Base-by-base conservation (phyloP, 2,797 vertebrate species). In the Enoplosus armatus region DNA sequence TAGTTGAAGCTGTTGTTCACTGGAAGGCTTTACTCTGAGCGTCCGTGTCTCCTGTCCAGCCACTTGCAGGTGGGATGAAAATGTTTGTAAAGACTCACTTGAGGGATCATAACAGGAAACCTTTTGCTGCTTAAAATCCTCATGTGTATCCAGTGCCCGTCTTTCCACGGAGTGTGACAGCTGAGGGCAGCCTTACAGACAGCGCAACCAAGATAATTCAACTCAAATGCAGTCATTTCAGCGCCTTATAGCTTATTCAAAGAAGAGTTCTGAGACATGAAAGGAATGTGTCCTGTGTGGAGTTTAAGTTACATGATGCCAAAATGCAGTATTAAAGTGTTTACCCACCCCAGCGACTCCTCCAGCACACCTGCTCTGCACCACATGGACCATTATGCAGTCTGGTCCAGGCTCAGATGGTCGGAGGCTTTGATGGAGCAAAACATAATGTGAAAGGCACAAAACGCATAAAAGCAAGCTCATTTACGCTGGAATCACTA, bases 281-380 rank as follows among this genome's bases (percentile, higher is more conserved):
- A 82, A 88, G 88, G 92, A 92, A 91, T 91, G 92, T 92, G 90
- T 86, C 39, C n/a, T n/a, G 63, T 50, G 61, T 39, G 73, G 70
- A 80, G 70, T 84, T 89, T 56, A 80, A 86, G 80, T 85, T 85
- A 86, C 59, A 85, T 45, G 39, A 92, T 91, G 93, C 92, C 92
- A 93, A 95, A 93, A 93, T 91, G 89, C 90, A 92, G 91, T 93
- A 91, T 93, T 88, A 76, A 93, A 91, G 88, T 83, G 90, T 90
- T 90, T 81, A 74, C 55, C 81, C 75, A 33, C 60, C 71, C 81
- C 62, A 35, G 37, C 71, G 73, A 75, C 75, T 77, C 63, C 29
- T 82, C 54, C 48, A 63, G 41, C 77, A 72, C 82, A 85, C 71
- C 58, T 48, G 50, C 64, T 84, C 56, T 71, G 55, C 73, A 72